Conservation (phyloP, 2,113 vertebrate genomes). For the Vicugna pacos region DNA sequence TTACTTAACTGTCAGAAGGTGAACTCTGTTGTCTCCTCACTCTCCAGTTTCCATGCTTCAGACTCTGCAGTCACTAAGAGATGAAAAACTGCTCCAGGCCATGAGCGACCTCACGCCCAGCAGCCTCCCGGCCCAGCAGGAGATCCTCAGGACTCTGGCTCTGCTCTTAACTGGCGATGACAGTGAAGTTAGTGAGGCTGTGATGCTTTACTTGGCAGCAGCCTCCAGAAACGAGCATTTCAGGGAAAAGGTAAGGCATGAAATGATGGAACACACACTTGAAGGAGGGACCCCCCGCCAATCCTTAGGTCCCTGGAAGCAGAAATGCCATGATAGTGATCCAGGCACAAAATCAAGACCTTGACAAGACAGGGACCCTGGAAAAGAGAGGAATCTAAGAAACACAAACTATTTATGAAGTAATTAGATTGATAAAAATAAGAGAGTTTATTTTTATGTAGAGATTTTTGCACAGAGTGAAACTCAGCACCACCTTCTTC, state of each 20-base stretch:
- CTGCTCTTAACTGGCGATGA: constrained; percentile 91
- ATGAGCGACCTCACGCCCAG: constrained; percentile 87
- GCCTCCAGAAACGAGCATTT: constrained; percentile 90
- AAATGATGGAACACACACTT: neutral
- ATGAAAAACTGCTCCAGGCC: constrained; percentile 86
- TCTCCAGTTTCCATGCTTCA: constrained; percentile 89
- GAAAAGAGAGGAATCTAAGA: neutral
- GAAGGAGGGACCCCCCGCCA: neutral
- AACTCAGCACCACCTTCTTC: too few relatives aligned
- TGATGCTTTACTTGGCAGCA: constrained; percentile 89
- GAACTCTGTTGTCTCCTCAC: neutral
- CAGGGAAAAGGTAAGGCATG: constrained; percentile 92
- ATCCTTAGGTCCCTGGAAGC: neutral
- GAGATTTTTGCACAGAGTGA: neutral
- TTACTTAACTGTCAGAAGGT: neutral
- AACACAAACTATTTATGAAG: neutral
- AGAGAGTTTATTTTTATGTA: neutral
- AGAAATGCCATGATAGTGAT: neutral
- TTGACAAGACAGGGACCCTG: neutral
- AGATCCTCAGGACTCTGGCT: constrained; percentile 91
- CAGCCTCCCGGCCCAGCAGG: constrained; percentile 89
- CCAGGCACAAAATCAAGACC: too few relatives aligned
- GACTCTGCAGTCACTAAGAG: constrained; percentile 88
- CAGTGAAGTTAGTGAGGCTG: constrained; percentile 89
- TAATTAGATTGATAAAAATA: neutral